Percentiles rank a stretch among this genome's conserved stretches.
phyloP scores from a whole-genome alignment of 2,797 vertebrate genomes.

The Lithobates sylvaticus region DNA sequence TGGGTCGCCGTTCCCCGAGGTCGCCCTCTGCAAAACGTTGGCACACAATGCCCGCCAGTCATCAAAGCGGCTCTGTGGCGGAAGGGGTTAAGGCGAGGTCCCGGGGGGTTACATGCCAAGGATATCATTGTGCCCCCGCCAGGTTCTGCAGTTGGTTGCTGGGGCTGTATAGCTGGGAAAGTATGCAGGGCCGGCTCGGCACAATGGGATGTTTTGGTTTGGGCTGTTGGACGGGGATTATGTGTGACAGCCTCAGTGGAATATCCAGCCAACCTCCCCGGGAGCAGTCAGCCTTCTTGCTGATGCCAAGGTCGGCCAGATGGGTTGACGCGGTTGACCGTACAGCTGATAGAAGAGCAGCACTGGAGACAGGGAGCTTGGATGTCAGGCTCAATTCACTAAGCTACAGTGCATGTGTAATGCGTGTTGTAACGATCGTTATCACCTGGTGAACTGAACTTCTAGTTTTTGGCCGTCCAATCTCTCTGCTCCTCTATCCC shows the following conservation, averaged over 20 bases:
- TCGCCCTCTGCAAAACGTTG: not conserved
- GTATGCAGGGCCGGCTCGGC: not conserved
- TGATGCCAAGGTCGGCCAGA: conserved; percentile 27
- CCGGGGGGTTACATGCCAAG: conserved; percentile 31
- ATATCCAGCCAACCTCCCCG: conserved; percentile 32
- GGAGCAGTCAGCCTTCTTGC: not conserved
- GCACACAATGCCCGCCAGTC: conserved; percentile 28
- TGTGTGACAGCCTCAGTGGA: conserved; percentile 62
- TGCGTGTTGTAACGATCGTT: no score
- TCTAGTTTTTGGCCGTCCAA: no score
- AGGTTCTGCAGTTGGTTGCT: conserved; percentile 20
- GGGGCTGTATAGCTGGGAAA: conserved; percentile 36
- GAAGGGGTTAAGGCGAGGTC: conserved; percentile 40
- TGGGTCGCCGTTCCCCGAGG: not conserved
- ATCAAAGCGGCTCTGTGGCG: conserved; percentile 21
- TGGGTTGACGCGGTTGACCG: not conserved
- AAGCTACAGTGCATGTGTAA: no score
- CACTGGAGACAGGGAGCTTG: not conserved
- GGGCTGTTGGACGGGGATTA: conserved; percentile 64
- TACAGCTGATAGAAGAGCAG: not conserved
- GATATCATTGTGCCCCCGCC: conserved; percentile 28
- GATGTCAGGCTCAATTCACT: no score
- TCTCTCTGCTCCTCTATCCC: no score
- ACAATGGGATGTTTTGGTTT: conserved; percentile 68
- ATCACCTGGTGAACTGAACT: no score